Evolutionary conservation across 2,113 vertebrate genomes (phyloP), one percentile per base, ranked within the genome.

Genomic region (Picathartes gymnocephalus): DNA sequence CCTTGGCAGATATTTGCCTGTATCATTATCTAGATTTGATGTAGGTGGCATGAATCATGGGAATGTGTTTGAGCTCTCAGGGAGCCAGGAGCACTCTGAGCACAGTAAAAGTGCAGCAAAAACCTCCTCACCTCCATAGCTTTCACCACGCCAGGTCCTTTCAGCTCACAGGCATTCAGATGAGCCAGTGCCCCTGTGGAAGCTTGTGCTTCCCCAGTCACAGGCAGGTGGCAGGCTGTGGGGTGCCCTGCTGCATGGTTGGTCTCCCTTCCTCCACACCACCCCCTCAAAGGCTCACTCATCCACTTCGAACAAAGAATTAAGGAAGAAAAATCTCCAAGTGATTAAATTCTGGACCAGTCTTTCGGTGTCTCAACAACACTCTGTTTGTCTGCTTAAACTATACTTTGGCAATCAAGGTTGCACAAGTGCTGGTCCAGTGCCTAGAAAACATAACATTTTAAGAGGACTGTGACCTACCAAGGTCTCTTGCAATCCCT

Each of bases 221-320:
- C 4, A 0, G 1, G 27, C 22, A 6, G 0, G 0, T 10, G 53
- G 44, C 1, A 17, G 35, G 16, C n/a, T 6, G 1, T 9, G 42
- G 37, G 6, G 20, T 6, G 6, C 23, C 19, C 22, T 1, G 1
- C 19, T 44, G 15, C 53, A 45, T 0, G 4, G 37, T 3, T 9
- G 19, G 9, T 71, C 25, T 50, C 37, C 37, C 17, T 72, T 50
- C 14, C 22, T 3, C 6, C 5, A 11, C 6, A 1, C 0, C 15
- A 31, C 15, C 2, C 13, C 4, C 15, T 1, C 0, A 2, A n/a
- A 27, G 23, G 21, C 18, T 74, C 24, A 40, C 21, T 28, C 14
- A 40, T 61, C n/a, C 1, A 2, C 53, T 80, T 51, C 0, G 2
- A 61, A 44, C 13, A 30, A 73, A 78, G 56, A 86, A 87, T 80